Base-by-base conservation (phyloP, 2,797 vertebrate species). In the Rhabdophis nuchalis region DNA sequence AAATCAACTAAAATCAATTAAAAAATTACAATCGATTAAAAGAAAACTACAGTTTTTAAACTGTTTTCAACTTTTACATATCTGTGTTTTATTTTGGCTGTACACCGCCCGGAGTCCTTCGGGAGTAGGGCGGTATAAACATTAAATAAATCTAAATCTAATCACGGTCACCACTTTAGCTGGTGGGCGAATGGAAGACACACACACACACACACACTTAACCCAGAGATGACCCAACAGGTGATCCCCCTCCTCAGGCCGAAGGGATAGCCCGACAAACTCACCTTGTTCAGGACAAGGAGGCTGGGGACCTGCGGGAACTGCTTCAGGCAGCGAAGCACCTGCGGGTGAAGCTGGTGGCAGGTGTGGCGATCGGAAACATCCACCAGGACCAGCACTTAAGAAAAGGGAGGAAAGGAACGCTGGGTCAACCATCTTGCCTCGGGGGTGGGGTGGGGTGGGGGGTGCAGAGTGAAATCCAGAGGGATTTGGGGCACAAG, bases 241-340 rank as follows among this genome's bases (percentile, higher is more conserved):
- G 61, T 5, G 61, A 64, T 9, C 0, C 8, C 25, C 57, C 57
- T 27, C 58, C 58, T 25, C 25, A 27, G 29, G 61, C 29, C 12
- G 5, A n/a, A 32, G 12, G n/a, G 2, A 68, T 1, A 7, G 46
- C 9, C 13, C 6, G 8, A 1, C 25, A 41, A 14, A 13, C 91
- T 96, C 97, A 99, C 99, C 98, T 99, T 99, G 96, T 99, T 99
- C 95, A 99, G 97, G 91, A 99, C 98, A 36, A 99, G 98, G 89
- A 99, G 58, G 9, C 99, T 98, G 58, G 99, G 98, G 93, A 98
- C 95, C 41, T 97, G 92, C 0, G 98, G 96, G 92, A 99, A 97
- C 90, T 94, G 87, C 27, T 97, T 95, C 12, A 99, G 97, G 91
- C 98, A 99, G 94, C 96, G 98, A 87, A 99, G 97, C 94, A 99